Percentiles rank a stretch among this genome's conserved stretches.
phyloP scores from a whole-genome alignment of 2,113 vertebrate genomes.

The Nothoprocta perdicaria region DNA sequence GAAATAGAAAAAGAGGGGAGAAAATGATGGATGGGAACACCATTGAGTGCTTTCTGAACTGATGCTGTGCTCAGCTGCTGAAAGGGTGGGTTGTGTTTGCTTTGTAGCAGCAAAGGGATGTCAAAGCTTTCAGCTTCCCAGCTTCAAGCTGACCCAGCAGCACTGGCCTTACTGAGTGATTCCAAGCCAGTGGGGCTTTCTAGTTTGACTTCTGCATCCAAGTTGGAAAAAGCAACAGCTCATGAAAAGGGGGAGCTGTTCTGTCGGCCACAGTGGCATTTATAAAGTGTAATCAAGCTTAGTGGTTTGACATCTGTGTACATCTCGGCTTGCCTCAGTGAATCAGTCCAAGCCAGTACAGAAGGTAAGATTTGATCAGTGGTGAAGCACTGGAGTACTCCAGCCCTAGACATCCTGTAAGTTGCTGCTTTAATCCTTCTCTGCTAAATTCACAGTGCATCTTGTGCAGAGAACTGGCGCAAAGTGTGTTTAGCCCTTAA shows the following conservation, averaged over 20 bases:
- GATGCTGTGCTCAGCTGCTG: slow-evolving; percentile 48
- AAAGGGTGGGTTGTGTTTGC: slow-evolving; percentile 4
- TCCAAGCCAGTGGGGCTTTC: background rate
- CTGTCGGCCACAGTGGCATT: background rate
- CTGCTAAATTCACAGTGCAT: background rate
- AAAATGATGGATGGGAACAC: slow-evolving; percentile 74
- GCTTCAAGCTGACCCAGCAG: background rate
- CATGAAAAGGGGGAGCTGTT: background rate
- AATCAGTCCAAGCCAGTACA: background rate
- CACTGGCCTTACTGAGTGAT: background rate
- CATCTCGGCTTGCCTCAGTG: background rate
- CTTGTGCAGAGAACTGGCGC: background rate
- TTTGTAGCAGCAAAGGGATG: slow-evolving; percentile 27
- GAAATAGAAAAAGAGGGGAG: slow-evolving; percentile 40
- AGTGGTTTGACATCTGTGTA: slow-evolving; percentile 6
- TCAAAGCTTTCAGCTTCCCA: slow-evolving; percentile 34
- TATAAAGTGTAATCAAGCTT: background rate
- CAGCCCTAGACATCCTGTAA: background rate
- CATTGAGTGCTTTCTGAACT: slow-evolving; percentile 44
- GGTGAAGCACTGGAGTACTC: background rate
- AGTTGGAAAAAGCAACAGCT: background rate
- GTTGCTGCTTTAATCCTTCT: background rate
- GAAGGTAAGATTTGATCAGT: background rate
- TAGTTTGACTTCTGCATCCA: background rate
- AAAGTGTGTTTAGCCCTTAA: background rate